Conservation (phyloP, 30 jellyfish, hydroid and myxozoan genomes). For the Euphysa ruthae region DNA sequence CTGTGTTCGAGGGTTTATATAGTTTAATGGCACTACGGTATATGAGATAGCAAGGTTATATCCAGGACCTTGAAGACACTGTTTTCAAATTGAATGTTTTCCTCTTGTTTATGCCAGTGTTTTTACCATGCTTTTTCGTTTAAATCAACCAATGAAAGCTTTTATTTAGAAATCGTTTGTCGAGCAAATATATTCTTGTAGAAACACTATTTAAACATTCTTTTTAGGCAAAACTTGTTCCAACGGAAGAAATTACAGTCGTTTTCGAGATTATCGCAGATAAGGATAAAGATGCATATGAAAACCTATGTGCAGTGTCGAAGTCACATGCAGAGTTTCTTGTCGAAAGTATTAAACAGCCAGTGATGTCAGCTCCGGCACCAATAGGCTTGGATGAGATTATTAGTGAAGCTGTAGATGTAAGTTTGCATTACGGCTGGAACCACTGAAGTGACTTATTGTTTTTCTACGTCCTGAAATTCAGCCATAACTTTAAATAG, state of each 20-base stretch:
- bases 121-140: too few species aligned
- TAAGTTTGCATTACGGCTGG: not conserved
- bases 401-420: slow-evolving; percentile 71
- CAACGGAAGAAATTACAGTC: slow-evolving; percentile 92
- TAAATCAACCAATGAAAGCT: too few species aligned
- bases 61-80: too few species aligned
- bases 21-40: too few species aligned
- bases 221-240: slow-evolving; percentile 80
- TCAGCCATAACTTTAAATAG: not conserved
- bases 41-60: too few species aligned
- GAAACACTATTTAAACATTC: too few species aligned
- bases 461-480: not conserved
- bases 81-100: too few species aligned
- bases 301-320: slow-evolving; percentile 37
- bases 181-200: too few species aligned
- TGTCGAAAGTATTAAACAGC: slow-evolving; percentile 75
- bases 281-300: slow-evolving; percentile 35
- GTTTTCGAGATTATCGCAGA: slow-evolving; percentile 44
- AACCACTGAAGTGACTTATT: not conserved
- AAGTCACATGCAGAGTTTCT: slow-evolving; percentile 56
- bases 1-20: too few species aligned
- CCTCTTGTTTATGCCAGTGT: too few species aligned
- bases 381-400: slow-evolving; percentile 58
- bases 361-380: slow-evolving; percentile 40
- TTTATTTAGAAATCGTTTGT: too few species aligned